Conservation (phyloP, 2,888 invertebrate genomes). For the Cataglyphis livida region DNA sequence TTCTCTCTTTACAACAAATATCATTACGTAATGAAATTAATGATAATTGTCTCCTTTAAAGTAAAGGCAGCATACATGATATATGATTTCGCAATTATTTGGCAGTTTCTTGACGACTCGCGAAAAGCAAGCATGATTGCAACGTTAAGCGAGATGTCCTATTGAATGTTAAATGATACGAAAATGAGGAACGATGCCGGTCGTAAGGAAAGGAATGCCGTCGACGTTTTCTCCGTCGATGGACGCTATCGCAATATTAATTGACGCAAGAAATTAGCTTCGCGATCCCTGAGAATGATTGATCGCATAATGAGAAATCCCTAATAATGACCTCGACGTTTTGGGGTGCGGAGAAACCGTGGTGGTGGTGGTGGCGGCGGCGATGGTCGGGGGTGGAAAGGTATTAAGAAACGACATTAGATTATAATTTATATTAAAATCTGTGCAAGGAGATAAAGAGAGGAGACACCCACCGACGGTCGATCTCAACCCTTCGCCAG, state of each 20-base stretch:
- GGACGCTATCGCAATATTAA: constrained; percentile 80
- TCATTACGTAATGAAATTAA: not conserved
- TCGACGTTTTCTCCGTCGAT: constrained; percentile 69
- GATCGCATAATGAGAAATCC: constrained; percentile 85
- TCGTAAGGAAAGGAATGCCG: constrained; percentile 62
- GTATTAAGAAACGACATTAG: constrained; percentile 85
- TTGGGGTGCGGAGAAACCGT: constrained; percentile 68
- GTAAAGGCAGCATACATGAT: constrained; percentile 9
- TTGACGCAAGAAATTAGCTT: constrained; percentile 83
- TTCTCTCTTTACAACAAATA: not conserved
- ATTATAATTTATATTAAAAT: constrained; percentile 86
- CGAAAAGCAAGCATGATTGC: constrained; percentile 36
- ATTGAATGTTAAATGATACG: constrained; percentile 61
- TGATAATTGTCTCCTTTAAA: constrained; percentile 32
- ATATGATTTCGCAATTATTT: constrained; percentile 44
- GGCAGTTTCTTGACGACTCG: constrained; percentile 28
- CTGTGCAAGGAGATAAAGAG: constrained; percentile 85
- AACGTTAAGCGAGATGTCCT: constrained; percentile 43
- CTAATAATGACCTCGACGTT: constrained; percentile 84
- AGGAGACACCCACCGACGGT: constrained; percentile 77
- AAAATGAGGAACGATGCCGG: constrained; percentile 61
- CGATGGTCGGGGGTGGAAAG: constrained; percentile 72
- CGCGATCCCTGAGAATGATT: constrained; percentile 82
- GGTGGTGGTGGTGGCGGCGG: constrained; percentile 29
- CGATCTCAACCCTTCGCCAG: constrained; percentile 81